These are phyloP conservation scores for Achroia grisella DNA, from an alignment of 1,140 invertebrate genomes.

Conservation along the genomic window DNA sequence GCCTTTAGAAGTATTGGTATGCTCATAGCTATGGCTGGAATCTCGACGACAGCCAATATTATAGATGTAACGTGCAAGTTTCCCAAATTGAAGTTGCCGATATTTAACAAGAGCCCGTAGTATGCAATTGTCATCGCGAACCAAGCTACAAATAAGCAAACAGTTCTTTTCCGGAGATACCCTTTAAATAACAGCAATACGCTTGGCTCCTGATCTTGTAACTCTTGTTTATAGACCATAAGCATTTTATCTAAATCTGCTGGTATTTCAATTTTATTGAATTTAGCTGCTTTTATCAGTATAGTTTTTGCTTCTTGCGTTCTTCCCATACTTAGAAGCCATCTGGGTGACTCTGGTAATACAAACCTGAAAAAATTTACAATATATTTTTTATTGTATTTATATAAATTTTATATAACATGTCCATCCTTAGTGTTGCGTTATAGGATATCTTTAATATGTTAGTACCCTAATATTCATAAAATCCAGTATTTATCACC, in stretches of 20 bases:
- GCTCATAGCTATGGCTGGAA: conserved; percentile 82
- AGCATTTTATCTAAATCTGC: conserved; percentile 78
- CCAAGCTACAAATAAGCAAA: conserved; percentile 81
- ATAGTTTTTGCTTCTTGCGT: conserved; percentile 80
- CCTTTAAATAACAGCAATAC: conserved; percentile 77
- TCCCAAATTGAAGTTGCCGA: conserved; percentile 80
- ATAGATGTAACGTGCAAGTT: conserved; percentile 82
- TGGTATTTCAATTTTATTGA: conserved; percentile 76
- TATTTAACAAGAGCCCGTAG: conserved; percentile 81
- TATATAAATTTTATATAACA: too few species aligned
- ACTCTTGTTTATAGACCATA: conserved; percentile 51
- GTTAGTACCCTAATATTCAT: too few species aligned
- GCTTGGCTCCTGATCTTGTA: conserved; percentile 64
- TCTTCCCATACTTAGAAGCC: conserved; percentile 84
- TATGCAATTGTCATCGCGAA: conserved; percentile 83
- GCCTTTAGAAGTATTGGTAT: conserved; percentile 81
- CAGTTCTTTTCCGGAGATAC: conserved; percentile 77
- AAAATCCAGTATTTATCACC: too few species aligned
- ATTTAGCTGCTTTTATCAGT: conserved; percentile 79
- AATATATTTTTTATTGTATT: neutral
- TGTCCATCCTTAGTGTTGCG: too few species aligned
- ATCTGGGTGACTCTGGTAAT: conserved; percentile 89
- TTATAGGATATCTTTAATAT: too few species aligned
- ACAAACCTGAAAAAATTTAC: conserved; percentile 75
- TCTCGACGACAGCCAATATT: conserved; percentile 79